Conservation (phyloP, 2,888 invertebrate genomes). For the Xestoiulus laeticollis region DNA sequence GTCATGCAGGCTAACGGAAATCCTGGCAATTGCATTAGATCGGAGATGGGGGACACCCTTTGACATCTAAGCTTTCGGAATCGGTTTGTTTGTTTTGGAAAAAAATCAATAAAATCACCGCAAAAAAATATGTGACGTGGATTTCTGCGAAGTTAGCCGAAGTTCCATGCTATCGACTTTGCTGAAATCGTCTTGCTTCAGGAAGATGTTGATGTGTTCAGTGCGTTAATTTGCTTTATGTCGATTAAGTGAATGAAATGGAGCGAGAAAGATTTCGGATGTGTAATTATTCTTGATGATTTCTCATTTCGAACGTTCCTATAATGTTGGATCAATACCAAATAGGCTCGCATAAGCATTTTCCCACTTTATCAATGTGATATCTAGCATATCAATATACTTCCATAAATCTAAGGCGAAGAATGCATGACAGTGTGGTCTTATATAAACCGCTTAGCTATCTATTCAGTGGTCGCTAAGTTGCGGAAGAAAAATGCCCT, state of each 20-base stretch:
- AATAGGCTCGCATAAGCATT: not conserved
- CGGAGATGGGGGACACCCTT: not conserved
- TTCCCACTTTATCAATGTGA: not conserved
- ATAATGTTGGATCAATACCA: not conserved
- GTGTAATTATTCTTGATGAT: not conserved
- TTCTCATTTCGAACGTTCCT: not conserved
- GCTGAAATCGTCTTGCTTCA: not conserved
- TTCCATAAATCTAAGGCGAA: not conserved
- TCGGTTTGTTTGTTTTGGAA: not conserved
- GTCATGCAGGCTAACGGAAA: not conserved
- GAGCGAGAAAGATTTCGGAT: not conserved
- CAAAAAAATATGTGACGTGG: not conserved
- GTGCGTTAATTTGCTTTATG: not conserved
- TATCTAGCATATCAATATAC: not conserved
- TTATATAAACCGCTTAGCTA: not conserved
- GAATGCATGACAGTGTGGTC: not conserved
- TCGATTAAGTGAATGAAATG: not conserved
- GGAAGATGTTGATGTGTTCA: not conserved
- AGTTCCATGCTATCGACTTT: not conserved
- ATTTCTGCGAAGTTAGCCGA: not conserved
- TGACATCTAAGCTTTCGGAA: not conserved
- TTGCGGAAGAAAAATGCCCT: not conserved
- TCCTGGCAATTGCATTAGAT: constrained; percentile 6
- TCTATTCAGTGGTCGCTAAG: not conserved
- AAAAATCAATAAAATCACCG: not conserved